Conservation (phyloP, 1,140 invertebrate genomes). For the Saxidomus purpurata region DNA sequence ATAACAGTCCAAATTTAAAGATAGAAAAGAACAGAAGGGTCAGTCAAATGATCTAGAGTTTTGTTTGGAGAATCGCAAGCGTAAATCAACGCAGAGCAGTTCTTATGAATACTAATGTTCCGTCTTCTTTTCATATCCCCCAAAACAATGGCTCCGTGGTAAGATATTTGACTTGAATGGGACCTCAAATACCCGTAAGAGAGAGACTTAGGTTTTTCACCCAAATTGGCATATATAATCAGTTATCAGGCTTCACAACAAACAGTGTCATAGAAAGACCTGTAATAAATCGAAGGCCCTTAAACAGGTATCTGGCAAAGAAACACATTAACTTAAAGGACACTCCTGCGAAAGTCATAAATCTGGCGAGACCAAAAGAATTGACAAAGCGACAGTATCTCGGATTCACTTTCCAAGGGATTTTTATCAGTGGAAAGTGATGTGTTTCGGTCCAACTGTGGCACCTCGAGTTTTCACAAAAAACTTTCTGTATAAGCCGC, state of each 20-base stretch:
- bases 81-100: neutral
- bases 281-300: slow-evolving; percentile 56
- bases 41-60: slow-evolving; percentile 60
- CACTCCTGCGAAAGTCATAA: slow-evolving; percentile 61
- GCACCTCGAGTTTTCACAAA: slow-evolving; percentile 58
- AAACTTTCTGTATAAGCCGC: slow-evolving; percentile 29
- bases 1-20: slow-evolving; percentile 51
- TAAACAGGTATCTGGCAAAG: slow-evolving; percentile 55
- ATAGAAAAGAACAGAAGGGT: slow-evolving; percentile 60
- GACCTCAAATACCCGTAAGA: slow-evolving; percentile 50
- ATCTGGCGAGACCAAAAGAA: slow-evolving; percentile 61
- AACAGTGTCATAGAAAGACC: slow-evolving; percentile 55
- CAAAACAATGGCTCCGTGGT: neutral
- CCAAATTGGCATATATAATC: slow-evolving; percentile 63
- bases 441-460: slow-evolving; percentile 50
- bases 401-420: slow-evolving; percentile 53
- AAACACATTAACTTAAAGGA: slow-evolving; percentile 72
- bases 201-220: slow-evolving; percentile 22
- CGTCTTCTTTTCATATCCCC: slow-evolving; percentile 21
- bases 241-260: slow-evolving; percentile 67
- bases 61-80: slow-evolving; percentile 15
- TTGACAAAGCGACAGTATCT: slow-evolving; percentile 64
- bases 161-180: neutral
- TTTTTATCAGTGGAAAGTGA: slow-evolving; percentile 55
- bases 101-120: neutral